These are phyloP conservation scores for Caenorhabditis sp. DNA, from an alignment of 2,888 invertebrate species.

Conservation along the genomic window DNA sequence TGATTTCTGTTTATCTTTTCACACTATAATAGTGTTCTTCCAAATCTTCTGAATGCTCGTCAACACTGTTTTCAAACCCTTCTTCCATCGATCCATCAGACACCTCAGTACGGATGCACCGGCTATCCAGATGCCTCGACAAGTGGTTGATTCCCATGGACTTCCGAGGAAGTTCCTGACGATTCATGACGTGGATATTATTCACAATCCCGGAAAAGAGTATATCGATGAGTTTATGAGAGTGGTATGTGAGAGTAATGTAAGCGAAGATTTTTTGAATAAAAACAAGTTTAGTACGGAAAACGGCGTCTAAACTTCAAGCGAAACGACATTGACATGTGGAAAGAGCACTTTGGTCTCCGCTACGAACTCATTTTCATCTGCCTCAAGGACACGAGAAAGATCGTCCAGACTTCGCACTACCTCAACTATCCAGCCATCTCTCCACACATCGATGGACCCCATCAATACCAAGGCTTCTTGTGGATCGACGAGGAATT, in stretches of 20 bases:
- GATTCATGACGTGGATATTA: too few species aligned
- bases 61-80: too few species aligned
- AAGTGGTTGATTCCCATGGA: too few species aligned
- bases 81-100: too few species aligned
- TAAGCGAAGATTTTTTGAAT: neutral
- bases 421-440: neutral
- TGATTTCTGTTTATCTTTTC: too few species aligned
- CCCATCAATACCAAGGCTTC: conserved; percentile 12
- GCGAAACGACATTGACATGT: neutral
- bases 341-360: neutral
- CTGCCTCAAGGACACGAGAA: neutral
- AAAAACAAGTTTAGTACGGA: conserved; percentile 1
- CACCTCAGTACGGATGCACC: too few species aligned
- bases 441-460: neutral
- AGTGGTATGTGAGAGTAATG: neutral
- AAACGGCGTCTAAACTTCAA: conserved; percentile 1
- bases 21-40: too few species aligned
- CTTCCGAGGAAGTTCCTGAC: too few species aligned
- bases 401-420: conserved; percentile 3
- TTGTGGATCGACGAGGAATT: conserved; percentile 27
- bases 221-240: too few species aligned
- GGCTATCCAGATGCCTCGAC: too few species aligned
- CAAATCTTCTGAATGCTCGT: too few species aligned
- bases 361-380: neutral
- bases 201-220: too few species aligned